Conservation (phyloP, 1,140 invertebrate species). For the Scaptomyza pallida region DNA sequence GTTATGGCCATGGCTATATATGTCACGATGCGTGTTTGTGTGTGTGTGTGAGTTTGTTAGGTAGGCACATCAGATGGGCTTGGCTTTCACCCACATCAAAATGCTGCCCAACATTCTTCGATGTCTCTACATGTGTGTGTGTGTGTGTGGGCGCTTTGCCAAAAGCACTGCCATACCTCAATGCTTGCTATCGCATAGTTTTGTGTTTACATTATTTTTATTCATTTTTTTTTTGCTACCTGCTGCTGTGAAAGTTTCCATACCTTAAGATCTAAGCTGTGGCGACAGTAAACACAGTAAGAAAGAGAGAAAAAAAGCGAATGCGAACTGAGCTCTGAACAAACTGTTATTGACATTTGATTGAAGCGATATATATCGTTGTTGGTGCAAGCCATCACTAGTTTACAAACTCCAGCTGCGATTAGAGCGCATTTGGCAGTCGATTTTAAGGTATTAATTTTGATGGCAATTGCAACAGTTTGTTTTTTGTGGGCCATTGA, state of each 20-base stretch:
- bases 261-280: conserved; percentile 7
- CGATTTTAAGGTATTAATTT: conserved; percentile 13
- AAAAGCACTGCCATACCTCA: conserved; percentile 21
- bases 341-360: background rate
- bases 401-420: background rate
- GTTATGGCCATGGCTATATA: conserved; percentile 6
- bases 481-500: conserved; percentile 59
- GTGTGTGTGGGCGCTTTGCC: conserved; percentile 39
- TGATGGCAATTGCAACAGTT: conserved; percentile 56
- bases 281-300: background rate
- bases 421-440: conserved; percentile 27
- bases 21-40: background rate
- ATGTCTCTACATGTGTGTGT: conserved; percentile 5
- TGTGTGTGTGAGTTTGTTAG: conserved; percentile 8
- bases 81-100: conserved; percentile 47
- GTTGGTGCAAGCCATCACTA: background rate
- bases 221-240: conserved; percentile 21
- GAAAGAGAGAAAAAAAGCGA: too few relatives aligned
- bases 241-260: conserved; percentile 38
- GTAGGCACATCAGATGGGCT: conserved; percentile 31
- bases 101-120: conserved; percentile 36
- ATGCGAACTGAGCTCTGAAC: background rate
- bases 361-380: background rate
- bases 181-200: conserved; percentile 8
- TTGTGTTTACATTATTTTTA: background rate